Base-by-base conservation (phyloP, 1,140 invertebrate species). In the Drosophila lini region DNA sequence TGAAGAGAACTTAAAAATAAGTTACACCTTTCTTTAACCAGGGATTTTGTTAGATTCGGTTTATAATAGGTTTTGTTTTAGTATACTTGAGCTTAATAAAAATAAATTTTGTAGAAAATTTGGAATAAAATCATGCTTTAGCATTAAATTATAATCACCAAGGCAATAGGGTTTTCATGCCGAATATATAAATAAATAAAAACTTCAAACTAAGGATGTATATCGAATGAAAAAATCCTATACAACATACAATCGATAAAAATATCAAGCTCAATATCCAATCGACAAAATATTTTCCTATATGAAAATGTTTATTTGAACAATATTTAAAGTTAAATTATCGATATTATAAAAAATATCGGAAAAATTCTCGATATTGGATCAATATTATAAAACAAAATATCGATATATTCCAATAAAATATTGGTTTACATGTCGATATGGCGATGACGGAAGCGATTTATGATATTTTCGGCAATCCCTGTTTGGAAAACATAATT, bases 131-230 rank as follows among this genome's bases (percentile, higher is more conserved):
- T 25, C 58, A 67, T 63, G 64, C 64, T 48, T 11, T 3, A 41
- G 32, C 0, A 41, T 19, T 36, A 8, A 60, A 36, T 3, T 34
- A 34, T 16, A 19, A 52, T 19, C 31, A 36, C 31, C 40, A 36
- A 31, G 7, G 3, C 5, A n/a, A n/a, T n/a, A 48, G 13, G 2
- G 13, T 25, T 42, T 34, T 36, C 64, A 68, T 68, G 59, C 64
- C 32, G 25, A 48, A 34, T 28, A 19, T 19, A 34, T 13, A 19
- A 34, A 19, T 52, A 34, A 34, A 15, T 34, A 4, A 34, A 32
- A 52, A 2, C 2, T 19, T 19, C 2, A 0, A 55, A 15, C 22
- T 22, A 13, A 2, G 2, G 8, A 9, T 10, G 5, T 40, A 7
- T n/a, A 7, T n/a, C 5, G 7, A 1, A 40, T 3, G 0, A 7